Evolutionary conservation across 2,797 vertebrate species (phyloP), one percentile per base, ranked within the genome.

Genomic region (Sternotherus odoratus): DNA sequence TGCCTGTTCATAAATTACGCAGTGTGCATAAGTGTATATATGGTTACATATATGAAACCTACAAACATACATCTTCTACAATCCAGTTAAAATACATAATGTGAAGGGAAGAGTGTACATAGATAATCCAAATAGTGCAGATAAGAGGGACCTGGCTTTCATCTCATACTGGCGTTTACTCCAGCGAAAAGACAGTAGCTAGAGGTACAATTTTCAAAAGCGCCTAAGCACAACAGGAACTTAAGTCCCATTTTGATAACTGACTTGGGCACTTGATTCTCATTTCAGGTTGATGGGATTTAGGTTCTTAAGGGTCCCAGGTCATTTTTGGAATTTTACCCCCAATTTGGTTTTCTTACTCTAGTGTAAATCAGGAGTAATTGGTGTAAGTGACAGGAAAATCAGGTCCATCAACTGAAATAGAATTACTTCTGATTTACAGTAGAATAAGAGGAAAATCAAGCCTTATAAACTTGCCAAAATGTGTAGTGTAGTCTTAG

Each of bases 381-480:
- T 57, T 57, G 56, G 28, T 13, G 12, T 56, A 60, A 36, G 48
- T 63, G 49, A 48, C 30, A 56, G 82, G 75, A 33, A 33, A 8
- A 15, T 39, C 79, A 50, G 72, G 33, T 79, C 43, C 4, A 7
- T 26, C 0, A 3, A 6, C 53, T 1, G 23, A 28, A 0, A 53
- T 19, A 13, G 50, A 30, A 51, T 0, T 49, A 48, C 5, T 79
- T 28, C 36, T 54, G 23, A 19, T 43, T 4, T 24, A 3, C 15
- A n/a, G 10, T 5, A 0, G 1, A n/a, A 28, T 33, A 43, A 4
- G 28, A 2, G 19, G n/a, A 74, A 53, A 24, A 6, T 30, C 0
- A 43, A 79, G 77, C 43, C 48, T 72, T 12, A 16, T 60, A 81
- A 48, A 30, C 60, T n/a, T 15, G 21, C 28, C n/a, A 82, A 63